These are phyloP conservation scores for Acyrthosiphon pisum DNA, from an alignment of 1,140 invertebrate species.

Conservation along the genomic window DNA sequence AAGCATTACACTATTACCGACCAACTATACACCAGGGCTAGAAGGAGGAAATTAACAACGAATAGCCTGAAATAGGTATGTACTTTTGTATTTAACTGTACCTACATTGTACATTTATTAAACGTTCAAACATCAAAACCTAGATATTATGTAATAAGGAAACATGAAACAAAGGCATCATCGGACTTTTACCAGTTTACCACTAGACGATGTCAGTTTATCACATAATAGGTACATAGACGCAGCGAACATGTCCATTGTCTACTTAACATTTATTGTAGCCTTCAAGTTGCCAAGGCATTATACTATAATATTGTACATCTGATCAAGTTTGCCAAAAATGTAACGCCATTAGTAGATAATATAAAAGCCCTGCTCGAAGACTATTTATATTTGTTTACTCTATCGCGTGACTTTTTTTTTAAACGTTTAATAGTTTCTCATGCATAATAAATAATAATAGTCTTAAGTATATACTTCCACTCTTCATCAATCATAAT, in stretches of 20 bases:
- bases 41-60: background rate
- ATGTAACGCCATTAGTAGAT: background rate
- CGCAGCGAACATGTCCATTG: background rate
- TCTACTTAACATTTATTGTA: background rate
- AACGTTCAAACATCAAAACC: background rate
- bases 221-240: background rate
- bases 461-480: background rate
- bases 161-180: background rate
- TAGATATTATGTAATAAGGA: background rate
- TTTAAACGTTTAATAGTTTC: background rate
- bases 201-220: background rate
- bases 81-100: background rate
- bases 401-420: background rate
- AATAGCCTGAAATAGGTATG: background rate
- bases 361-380: background rate
- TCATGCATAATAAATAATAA: background rate
- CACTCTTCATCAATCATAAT: background rate
- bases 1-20: background rate
- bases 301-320: background rate
- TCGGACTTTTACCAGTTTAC: background rate
- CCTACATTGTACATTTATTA: background rate
- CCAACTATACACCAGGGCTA: background rate
- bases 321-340: background rate
- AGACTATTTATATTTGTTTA: background rate
- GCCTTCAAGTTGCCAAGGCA: background rate